Conservation (phyloP, 2,888 invertebrate genomes). For the Empis livida region DNA sequence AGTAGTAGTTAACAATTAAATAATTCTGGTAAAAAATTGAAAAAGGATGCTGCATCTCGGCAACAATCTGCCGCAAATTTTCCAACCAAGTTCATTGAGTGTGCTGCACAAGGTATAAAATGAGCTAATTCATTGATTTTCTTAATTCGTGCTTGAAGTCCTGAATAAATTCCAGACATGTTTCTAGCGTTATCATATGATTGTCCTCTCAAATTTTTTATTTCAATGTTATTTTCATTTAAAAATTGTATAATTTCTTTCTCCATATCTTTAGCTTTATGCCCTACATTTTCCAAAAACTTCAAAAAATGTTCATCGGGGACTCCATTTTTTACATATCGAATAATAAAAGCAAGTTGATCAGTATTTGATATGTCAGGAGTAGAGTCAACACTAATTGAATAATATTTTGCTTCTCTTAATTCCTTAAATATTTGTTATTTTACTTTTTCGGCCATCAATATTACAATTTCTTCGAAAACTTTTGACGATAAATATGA, state of each 20-base stretch:
- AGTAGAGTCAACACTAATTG: slow-evolving; percentile 11
- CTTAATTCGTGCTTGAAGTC: background rate
- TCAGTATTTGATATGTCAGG: slow-evolving; percentile 14
- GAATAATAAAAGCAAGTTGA: background rate
- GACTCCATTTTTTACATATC: slow-evolving; percentile 5
- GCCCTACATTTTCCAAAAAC: background rate
- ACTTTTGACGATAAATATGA: slow-evolving; percentile 1
- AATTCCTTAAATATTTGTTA: background rate
- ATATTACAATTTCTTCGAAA: slow-evolving; percentile 1
- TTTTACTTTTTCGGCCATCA: background rate
- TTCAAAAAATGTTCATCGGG: slow-evolving; percentile 2
- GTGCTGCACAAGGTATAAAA: background rate
- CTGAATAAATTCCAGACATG: no score
- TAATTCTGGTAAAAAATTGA: background rate
- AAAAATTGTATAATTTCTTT: slow-evolving; percentile 7
- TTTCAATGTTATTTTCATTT: slow-evolving; percentile 1
- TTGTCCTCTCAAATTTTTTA: background rate
- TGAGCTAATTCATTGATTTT: background rate
- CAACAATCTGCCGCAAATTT: slow-evolving; percentile 1
- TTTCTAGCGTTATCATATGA: background rate
- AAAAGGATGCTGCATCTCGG: background rate
- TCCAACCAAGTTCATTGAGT: background rate
- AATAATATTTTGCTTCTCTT: slow-evolving; percentile 13
- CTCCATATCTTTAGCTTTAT: slow-evolving; percentile 7
- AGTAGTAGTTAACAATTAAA: background rate